Evolutionary conservation across 2,797 vertebrate genomes (phyloP).

Genomic region (Muraenolepis orangiensis): DNA sequence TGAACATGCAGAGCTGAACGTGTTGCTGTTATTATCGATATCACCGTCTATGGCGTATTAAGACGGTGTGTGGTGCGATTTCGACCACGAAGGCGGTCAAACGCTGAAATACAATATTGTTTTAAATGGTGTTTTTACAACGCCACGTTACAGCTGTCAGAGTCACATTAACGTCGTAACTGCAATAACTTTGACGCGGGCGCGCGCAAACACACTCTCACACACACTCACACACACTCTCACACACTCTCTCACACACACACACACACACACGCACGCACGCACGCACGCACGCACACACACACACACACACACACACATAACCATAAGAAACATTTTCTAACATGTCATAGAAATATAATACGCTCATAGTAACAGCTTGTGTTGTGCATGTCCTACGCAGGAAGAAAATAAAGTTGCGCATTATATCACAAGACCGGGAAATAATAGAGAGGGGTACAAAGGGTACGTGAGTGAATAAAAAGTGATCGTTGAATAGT

Average conservation of each 20-base stretch:
- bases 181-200: not conserved
- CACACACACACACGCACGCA: conserved; percentile 17
- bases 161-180: not conserved
- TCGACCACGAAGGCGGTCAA: not conserved
- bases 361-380: not conserved
- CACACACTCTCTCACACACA: conserved; percentile 25
- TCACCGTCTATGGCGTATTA: not conserved
- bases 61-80: not conserved
- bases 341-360: not conserved
- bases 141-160: not conserved
- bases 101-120: not conserved
- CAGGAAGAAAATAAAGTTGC: not conserved
- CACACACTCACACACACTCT: too few species aligned
- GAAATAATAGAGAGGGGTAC: not conserved
- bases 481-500: not conserved
- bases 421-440: not conserved
- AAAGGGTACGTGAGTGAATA: not conserved
- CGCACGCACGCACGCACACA: conserved; percentile 35
- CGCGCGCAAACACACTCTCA: too few species aligned
- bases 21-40: not conserved
- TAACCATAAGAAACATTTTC: not conserved
- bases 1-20: not conserved
- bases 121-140: not conserved
- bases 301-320: conserved; percentile 5
- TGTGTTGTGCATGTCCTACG: not conserved